Conservation (phyloP, 2,113 vertebrate species). For the Nyctibius bracteatus region DNA sequence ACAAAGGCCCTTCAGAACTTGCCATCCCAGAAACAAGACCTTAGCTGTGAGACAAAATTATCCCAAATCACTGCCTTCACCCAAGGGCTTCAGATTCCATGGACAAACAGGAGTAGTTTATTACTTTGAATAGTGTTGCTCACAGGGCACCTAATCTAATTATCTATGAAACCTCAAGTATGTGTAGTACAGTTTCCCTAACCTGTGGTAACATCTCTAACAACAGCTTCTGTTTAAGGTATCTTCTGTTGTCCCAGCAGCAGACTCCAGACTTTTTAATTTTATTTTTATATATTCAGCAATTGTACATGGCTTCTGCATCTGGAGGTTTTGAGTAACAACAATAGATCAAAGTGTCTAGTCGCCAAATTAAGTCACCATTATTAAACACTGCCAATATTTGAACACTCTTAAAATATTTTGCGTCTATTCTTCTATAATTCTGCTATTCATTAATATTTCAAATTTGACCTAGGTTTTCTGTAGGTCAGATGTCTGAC, state of each 20-base stretch:
- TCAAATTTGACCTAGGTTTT: background rate
- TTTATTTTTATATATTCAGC: background rate
- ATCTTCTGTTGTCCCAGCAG: background rate
- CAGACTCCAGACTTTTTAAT: background rate
- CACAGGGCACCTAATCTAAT: background rate
- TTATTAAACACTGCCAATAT: background rate
- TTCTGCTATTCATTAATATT: background rate
- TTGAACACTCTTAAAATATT: background rate
- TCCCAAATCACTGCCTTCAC: background rate
- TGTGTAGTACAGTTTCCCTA: background rate
- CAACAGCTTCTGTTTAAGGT: background rate
- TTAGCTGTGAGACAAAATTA: background rate
- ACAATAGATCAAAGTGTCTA: background rate
- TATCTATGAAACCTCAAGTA: background rate
- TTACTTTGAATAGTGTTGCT: background rate
- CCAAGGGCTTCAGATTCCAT: background rate
- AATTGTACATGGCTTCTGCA: background rate
- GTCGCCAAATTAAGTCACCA: background rate
- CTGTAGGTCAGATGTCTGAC: background rate
- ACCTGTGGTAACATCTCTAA: background rate
- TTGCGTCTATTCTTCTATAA: background rate
- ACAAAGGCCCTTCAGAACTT: background rate
- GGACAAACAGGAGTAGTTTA: background rate
- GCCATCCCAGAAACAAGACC: background rate
- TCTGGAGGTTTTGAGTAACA: background rate